Evolutionary conservation across 2,113 vertebrate species (phyloP).

Genomic region (Serinus canaria): DNA sequence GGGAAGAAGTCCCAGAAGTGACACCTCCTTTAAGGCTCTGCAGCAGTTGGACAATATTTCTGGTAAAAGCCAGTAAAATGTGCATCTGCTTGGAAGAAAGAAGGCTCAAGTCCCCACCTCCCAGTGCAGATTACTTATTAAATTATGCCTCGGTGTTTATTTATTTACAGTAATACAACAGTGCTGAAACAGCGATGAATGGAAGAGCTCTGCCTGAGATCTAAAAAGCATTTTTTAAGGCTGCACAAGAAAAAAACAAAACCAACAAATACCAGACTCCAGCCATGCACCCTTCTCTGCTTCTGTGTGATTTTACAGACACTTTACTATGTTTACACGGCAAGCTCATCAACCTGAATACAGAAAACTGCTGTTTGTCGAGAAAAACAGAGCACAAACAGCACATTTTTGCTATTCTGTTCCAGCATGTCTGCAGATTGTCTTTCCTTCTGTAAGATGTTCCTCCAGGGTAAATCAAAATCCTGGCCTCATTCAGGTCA

Average conservation of each 20-base stretch:
- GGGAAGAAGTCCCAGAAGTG: neutral
- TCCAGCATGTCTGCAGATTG: neutral
- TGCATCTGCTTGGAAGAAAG: neutral
- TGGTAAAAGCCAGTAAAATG: neutral
- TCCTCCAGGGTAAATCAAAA: neutral
- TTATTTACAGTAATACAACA: neutral
- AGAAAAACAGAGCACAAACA: neutral
- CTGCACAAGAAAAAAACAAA: neutral
- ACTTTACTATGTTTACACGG: neutral
- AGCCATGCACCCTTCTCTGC: neutral
- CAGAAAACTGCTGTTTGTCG: neutral
- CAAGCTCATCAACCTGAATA: neutral
- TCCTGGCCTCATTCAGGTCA: neutral
- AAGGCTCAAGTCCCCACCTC: neutral
- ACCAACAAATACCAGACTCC: neutral
- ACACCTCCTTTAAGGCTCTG: neutral
- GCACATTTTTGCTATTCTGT: neutral
- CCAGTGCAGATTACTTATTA: neutral
- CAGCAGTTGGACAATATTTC: neutral
- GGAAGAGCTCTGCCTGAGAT: neutral
- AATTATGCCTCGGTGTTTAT: neutral
- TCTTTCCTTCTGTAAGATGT: neutral
- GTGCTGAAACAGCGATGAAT: neutral
- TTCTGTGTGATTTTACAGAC: neutral
- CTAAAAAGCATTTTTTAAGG: neutral